phyloP scores from a whole-genome alignment of 2,888 invertebrate species.

The Scaptomyza flava region DNA sequence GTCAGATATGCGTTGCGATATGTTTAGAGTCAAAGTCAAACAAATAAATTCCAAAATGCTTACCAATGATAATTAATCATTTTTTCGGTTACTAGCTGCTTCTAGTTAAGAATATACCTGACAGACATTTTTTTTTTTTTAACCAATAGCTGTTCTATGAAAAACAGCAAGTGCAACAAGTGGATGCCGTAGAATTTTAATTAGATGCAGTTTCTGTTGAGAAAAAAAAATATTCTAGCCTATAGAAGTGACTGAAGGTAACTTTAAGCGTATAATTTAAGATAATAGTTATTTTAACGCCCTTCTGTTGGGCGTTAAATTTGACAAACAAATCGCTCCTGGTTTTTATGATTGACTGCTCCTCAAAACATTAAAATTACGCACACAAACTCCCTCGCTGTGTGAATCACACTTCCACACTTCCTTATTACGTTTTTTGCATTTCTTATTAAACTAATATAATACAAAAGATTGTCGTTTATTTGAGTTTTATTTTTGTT shows the following conservation, averaged over 20 bases:
- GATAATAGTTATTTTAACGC: neutral
- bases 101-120: slow-evolving; percentile 12
- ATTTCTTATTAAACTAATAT: slow-evolving; percentile 42
- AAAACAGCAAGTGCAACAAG: slow-evolving; percentile 29
- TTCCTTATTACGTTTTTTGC: slow-evolving; percentile 71
- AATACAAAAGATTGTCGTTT: slow-evolving; percentile 20
- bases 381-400: slow-evolving; percentile 36
- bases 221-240: neutral
- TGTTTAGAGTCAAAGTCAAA: slow-evolving; percentile 45
- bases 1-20: slow-evolving; percentile 29
- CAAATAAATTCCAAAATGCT: slow-evolving; percentile 60
- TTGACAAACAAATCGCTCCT: slow-evolving; percentile 16
- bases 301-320: neutral
- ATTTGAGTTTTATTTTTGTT: slow-evolving; percentile 19
- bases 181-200: slow-evolving; percentile 29
- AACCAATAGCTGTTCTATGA: slow-evolving; percentile 27
- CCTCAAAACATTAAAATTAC: slow-evolving; percentile 43
- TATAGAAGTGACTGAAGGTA: slow-evolving; percentile 26
- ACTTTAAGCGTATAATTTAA: neutral
- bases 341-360: slow-evolving; percentile 25
- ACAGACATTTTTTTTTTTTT: slow-evolving; percentile 5
- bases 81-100: slow-evolving; percentile 26
- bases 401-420: slow-evolving; percentile 36
- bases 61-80: slow-evolving; percentile 69
- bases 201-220: neutral